Conservation (phyloP, 2,113 vertebrate genomes). For the Cichladusa arquata region DNA sequence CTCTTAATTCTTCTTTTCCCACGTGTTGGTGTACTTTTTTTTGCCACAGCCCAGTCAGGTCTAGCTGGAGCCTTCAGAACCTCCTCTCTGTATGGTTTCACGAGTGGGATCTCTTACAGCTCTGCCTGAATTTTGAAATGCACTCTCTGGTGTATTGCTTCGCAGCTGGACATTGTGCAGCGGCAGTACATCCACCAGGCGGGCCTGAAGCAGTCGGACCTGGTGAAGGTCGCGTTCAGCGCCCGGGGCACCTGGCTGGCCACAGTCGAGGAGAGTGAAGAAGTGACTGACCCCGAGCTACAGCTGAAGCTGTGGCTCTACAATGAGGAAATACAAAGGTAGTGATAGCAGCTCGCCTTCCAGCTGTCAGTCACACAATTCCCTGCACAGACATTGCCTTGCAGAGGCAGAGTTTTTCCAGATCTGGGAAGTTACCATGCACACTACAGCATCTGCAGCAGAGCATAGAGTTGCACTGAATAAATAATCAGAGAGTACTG, state of each 20-base stretch:
- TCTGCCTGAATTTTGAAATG: fast-evolving
- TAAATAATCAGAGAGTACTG: background rate
- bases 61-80: background rate
- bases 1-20: background rate
- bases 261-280: slow-evolving; percentile 88
- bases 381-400: background rate
- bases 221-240: slow-evolving; percentile 83
- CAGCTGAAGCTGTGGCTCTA: slow-evolving; percentile 90
- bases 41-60: background rate
- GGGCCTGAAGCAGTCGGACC: slow-evolving; percentile 83
- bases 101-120: background rate
- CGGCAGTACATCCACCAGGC: slow-evolving; percentile 87
- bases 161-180: slow-evolving; percentile 93
- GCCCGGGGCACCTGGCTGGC: slow-evolving; percentile 84
- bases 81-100: fast-evolving
- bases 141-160: background rate
- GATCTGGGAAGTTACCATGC: fast-evolving
- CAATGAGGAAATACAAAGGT: slow-evolving; percentile 86
- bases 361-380: background rate
- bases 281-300: slow-evolving; percentile 76
- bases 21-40: fast-evolving
- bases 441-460: background rate
- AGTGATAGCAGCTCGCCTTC: background rate
- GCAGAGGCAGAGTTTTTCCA: background rate
- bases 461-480: background rate